Conservation (phyloP, 2,888 invertebrate species). For the Cataglyphis cursor region DNA sequence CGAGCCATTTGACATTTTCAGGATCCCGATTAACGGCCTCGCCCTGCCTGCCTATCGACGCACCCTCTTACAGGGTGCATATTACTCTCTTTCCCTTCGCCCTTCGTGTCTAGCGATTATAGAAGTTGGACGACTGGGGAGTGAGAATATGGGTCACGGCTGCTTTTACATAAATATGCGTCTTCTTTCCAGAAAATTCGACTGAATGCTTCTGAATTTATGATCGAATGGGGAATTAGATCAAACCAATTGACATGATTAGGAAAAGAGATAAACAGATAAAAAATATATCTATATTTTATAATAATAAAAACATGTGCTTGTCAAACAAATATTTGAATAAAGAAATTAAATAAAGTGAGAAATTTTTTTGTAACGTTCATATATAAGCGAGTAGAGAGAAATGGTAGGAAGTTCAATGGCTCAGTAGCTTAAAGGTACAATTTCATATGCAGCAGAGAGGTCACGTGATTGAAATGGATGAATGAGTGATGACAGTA, state of each 20-base stretch:
- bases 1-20: constrained; percentile 68
- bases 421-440: too few relatives aligned
- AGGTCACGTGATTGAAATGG: too few relatives aligned
- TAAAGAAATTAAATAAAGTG: background rate
- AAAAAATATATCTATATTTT: background rate
- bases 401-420: too few relatives aligned
- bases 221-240: background rate
- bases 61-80: constrained; percentile 43
- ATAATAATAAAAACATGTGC: background rate
- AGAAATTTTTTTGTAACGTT: background rate
- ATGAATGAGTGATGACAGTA: too few relatives aligned
- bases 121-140: constrained; percentile 61
- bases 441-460: too few relatives aligned
- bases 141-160: constrained; percentile 79
- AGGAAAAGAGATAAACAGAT: background rate
- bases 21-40: constrained; percentile 66
- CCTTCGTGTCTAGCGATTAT: constrained; percentile 47
- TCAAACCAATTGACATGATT: background rate
- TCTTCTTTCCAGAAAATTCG: constrained; percentile 28
- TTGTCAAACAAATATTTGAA: background rate
- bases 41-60: constrained; percentile 30
- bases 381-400: too few relatives aligned
- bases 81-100: constrained; percentile 8
- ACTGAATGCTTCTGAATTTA: constrained; percentile 10
- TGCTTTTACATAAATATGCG: constrained; percentile 35